Conservation (phyloP, 2,797 vertebrate genomes). For the Fratercula arctica region DNA sequence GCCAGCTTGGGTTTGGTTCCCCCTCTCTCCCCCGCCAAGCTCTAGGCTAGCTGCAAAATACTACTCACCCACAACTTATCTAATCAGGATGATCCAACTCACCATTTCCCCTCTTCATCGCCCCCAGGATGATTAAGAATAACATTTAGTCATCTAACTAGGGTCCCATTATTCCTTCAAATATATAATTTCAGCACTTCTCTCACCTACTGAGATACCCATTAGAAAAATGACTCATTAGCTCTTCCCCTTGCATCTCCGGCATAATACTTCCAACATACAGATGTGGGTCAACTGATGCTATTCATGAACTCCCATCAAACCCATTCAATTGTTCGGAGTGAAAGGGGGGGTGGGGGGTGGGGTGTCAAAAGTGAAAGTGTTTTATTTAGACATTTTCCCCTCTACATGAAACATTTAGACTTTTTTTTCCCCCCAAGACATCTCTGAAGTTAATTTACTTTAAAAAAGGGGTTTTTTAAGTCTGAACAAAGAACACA, state of each 20-base stretch:
- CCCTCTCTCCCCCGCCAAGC: neutral
- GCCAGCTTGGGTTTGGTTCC: neutral
- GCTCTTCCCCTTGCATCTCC: constrained; percentile 14
- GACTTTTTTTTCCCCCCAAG: neutral
- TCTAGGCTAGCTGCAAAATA: neutral
- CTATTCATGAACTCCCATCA: neutral
- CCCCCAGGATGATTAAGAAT: constrained; percentile 57
- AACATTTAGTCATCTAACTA: constrained; percentile 50
- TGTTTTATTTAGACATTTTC: neutral
- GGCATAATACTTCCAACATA: neutral
- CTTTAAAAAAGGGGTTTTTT: neutral
- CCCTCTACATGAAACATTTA: neutral
- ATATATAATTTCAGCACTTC: neutral
- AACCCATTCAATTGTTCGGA: neutral
- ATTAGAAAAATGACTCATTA: constrained; percentile 58
- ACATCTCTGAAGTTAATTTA: neutral
- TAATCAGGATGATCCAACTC: neutral
- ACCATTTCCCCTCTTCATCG: neutral
- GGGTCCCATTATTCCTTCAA: constrained; percentile 43
- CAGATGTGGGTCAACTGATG: constrained; percentile 24
- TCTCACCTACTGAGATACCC: constrained; percentile 24
- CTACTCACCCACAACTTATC: neutral
- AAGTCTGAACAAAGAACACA: neutral
- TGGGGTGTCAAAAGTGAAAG: neutral
- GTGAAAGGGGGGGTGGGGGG: neutral